A percentile compares a stretch with the other conserved stretches of the same genome.
phyloP scores from a whole-genome alignment of 2,888 invertebrate genomes.

The Eupelmus urozonus region DNA sequence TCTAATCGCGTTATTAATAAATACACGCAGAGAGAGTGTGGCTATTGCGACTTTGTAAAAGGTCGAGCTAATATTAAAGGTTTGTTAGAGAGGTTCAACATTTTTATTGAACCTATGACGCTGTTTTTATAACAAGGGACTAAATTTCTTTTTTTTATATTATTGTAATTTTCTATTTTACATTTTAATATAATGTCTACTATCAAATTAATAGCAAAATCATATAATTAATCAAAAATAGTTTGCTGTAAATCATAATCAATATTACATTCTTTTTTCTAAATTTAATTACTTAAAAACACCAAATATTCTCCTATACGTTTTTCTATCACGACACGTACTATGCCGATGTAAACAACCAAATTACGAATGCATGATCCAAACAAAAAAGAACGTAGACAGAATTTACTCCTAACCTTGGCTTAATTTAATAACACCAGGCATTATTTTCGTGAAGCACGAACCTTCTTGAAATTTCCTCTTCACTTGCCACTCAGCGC shows the following conservation, averaged over 20 bases:
- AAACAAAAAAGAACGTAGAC: neutral
- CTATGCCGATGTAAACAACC: no score
- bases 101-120: neutral
- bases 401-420: neutral
- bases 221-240: no score
- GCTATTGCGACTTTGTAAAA: constrained; percentile 15
- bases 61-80: constrained; percentile 27
- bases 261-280: neutral
- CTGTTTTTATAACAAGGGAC: no score
- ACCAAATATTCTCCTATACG: neutral
- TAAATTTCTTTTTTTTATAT: neutral
- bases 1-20: neutral
- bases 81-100: neutral
- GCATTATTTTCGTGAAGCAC: neutral
- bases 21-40: neutral
- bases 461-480: neutral
- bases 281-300: neutral
- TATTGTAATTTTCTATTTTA: neutral
- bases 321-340: no score
- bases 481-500: no score
- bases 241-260: no score
- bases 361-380: neutral
- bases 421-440: neutral
- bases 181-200: no score
- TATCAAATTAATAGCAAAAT: no score